phyloP scores from a whole-genome alignment of 2,888 invertebrate species.

The Agriopis leucophaearia region DNA sequence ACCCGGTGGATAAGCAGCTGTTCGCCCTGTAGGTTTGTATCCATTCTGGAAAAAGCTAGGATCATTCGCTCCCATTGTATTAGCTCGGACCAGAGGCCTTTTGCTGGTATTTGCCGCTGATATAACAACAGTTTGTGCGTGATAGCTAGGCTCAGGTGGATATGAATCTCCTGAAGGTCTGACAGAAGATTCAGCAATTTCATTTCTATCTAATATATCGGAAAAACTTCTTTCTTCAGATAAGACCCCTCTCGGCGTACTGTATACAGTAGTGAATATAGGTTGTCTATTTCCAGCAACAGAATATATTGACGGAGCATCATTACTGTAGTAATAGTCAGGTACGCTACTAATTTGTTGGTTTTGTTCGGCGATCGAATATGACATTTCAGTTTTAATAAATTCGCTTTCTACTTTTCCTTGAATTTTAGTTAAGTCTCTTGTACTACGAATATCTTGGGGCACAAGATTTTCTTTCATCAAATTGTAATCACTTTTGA shows the following conservation, averaged over 20 bases:
- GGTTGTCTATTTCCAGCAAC: slow-evolving; percentile 91
- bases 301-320: slow-evolving; percentile 90
- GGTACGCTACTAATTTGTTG: slow-evolving; percentile 70
- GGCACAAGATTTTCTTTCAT: slow-evolving; percentile 61
- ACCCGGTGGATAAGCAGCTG: slow-evolving; percentile 90
- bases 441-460: slow-evolving; percentile 65
- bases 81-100: slow-evolving; percentile 86
- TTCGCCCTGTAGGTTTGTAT: slow-evolving; percentile 88
- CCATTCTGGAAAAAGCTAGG: slow-evolving; percentile 87
- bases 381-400: slow-evolving; percentile 66
- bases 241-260: slow-evolving; percentile 88
- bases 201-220: slow-evolving; percentile 88
- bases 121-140: slow-evolving; percentile 85
- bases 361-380: slow-evolving; percentile 62
- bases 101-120: slow-evolving; percentile 72
- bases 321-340: slow-evolving; percentile 79
- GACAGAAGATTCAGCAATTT: slow-evolving; percentile 74
- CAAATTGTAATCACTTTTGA: slow-evolving; percentile 70
- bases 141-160: slow-evolving; percentile 86
- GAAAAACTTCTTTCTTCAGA: slow-evolving; percentile 89
- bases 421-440: slow-evolving; percentile 70
- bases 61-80: slow-evolving; percentile 84
- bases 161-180: slow-evolving; percentile 75
- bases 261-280: slow-evolving; percentile 91
- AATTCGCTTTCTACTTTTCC: slow-evolving; percentile 66